Evolutionary conservation across 2,888 invertebrate species (phyloP).

Genomic region (Gymnocheta viridis): DNA sequence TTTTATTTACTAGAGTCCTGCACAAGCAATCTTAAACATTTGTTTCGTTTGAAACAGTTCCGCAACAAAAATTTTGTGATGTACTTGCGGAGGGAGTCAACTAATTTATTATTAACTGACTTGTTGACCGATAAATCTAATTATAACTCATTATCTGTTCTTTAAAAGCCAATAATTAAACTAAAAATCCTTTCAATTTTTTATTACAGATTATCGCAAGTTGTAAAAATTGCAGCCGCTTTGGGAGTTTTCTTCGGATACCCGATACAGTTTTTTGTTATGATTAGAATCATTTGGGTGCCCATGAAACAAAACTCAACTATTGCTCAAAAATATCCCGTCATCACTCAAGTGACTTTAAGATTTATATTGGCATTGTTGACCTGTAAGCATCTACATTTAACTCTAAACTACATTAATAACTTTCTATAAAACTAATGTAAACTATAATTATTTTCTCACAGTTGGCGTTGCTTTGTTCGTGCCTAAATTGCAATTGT

Average conservation of each 20-base stretch:
- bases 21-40: too few species aligned
- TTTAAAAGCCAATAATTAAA: too few species aligned
- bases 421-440: not conserved
- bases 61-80: too few species aligned
- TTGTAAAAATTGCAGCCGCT: slow-evolving; percentile 91
- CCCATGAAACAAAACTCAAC: slow-evolving; percentile 84
- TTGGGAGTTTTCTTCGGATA: slow-evolving; percentile 94
- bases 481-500: slow-evolving; percentile 92
- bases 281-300: slow-evolving; percentile 95
- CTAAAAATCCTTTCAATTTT: not conserved
- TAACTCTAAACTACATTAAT: not conserved
- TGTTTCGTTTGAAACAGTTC: too few species aligned
- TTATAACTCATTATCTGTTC: too few species aligned
- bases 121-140: too few species aligned
- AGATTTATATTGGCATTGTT: slow-evolving; percentile 88
- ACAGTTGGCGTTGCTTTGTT: slow-evolving; percentile 92
- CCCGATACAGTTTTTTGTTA: slow-evolving; percentile 98
- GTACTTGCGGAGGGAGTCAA: too few species aligned
- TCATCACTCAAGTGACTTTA: slow-evolving; percentile 87
- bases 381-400: slow-evolving; percentile 87
- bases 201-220: slow-evolving; percentile 87
- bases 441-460: not conserved
- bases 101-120: too few species aligned
- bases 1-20: too few species aligned
- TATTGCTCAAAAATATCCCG: slow-evolving; percentile 83